Percentiles rank a stretch among this genome's conserved stretches.
Conservation (phyloP, 2,113 vertebrate species). For the Hymenochirus boettgeri region DNA sequence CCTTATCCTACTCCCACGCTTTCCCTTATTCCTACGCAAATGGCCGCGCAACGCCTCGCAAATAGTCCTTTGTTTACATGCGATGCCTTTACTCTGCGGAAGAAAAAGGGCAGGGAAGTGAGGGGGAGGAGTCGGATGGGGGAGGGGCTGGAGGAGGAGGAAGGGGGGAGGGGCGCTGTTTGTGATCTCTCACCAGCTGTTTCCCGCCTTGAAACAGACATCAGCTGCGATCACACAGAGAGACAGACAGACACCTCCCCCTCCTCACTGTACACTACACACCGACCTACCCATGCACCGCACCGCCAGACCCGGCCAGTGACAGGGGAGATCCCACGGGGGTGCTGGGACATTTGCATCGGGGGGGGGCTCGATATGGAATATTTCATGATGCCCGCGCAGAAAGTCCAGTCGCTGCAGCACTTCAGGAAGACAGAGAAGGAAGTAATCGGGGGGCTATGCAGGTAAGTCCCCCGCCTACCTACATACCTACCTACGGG, state of each 20-base stretch:
- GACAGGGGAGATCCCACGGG: neutral
- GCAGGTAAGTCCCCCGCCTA: conserved; percentile 76
- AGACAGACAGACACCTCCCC: conserved; percentile 53
- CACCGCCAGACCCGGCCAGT: conserved; percentile 20
- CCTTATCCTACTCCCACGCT: neutral
- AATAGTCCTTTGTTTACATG: conserved; percentile 91
- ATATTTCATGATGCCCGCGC: conserved; percentile 96
- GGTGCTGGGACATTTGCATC: neutral
- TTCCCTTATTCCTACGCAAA: neutral
- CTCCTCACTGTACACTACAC: conserved; percentile 45
- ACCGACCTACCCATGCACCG: conserved; percentile 47
- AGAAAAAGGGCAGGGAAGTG: conserved; percentile 72
- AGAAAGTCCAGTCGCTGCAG: conserved; percentile 92
- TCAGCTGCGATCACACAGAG: conserved; percentile 76
- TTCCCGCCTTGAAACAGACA: conserved; percentile 95
- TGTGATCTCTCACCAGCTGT: conserved; percentile 93
- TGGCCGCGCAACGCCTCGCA: conserved; percentile 43
- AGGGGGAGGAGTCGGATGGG: conserved; percentile 72
- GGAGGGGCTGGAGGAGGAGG: conserved; percentile 71
- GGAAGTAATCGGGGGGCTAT: conserved; percentile 93
- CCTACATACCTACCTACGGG: conserved; percentile 45
- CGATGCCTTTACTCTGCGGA: conserved; percentile 74
- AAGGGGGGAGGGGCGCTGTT: conserved; percentile 76
- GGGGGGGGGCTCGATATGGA: conserved; percentile 68
- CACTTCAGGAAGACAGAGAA: conserved; percentile 97